Evolutionary conservation across 2,113 vertebrate genomes (phyloP), one percentile per base, ranked within the genome.

Genomic region (Oceanodroma tethys): DNA sequence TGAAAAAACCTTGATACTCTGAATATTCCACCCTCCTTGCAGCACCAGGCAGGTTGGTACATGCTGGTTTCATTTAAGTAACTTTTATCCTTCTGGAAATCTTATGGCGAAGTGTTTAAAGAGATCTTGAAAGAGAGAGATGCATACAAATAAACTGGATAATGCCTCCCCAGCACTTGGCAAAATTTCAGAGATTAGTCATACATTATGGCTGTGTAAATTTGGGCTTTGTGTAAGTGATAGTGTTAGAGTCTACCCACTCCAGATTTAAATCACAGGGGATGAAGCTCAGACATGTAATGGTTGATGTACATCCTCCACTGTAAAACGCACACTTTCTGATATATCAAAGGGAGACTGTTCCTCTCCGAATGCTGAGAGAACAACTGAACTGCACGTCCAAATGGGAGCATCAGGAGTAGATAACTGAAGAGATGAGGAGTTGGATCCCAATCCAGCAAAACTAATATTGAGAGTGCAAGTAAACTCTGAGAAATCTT

Each of bases 131-230:
- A 87, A 85, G 93, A 86, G 43, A 93, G 23, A 84, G 73, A 48
- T 43, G 50, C 67, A 90, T 34, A 81, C 83, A 94, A 94, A 95
- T 89, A 96, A 95, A 88, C 73, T 65, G 62, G 58, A 56, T 84
- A 96, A 94, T 25, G 19, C 70, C 83, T 95, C 89, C 90, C 86
- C 53, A 82, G 78, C 86, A 85, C 66, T 2, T 97, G 93, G 94
- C 86, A 89, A 60, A 59, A n/a, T 93, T 79, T 96, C 91, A 87
- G n/a, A 45, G 40, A 89, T 96, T 65, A 96, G 65, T 96, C 81
- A 93, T 58, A 50, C 76, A 56, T 71, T 81, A 88, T 38, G 48
- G 60, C 60, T 96, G 47, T 94, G 65, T 81, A 71, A 81, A 65
- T 88, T 3, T 86, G 82, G 80, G 75, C 50, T 93, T 92, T 93